phyloP scores from a whole-genome alignment of 2,113 vertebrate genomes.

The Chaetura pelagica region DNA sequence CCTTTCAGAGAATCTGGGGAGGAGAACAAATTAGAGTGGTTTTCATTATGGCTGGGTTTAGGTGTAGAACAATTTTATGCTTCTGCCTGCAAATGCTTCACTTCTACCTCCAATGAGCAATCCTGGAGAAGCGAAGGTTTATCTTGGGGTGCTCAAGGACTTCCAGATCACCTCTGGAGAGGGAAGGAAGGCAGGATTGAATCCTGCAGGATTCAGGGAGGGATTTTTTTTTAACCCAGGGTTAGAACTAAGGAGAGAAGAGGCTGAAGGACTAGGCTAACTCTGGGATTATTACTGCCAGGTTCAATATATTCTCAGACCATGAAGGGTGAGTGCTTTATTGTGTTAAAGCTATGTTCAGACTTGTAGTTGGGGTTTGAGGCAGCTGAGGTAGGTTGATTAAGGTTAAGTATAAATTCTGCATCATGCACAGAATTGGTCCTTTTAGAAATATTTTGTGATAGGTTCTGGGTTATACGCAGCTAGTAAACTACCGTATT shows the following conservation, averaged over 20 bases:
- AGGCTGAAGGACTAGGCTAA: not conserved
- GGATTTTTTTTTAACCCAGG: not conserved
- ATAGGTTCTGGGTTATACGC: not conserved
- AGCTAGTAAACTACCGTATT: not conserved
- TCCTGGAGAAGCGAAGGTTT: not conserved
- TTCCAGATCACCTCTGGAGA: not conserved
- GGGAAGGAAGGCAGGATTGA: not conserved
- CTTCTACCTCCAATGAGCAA: fast-evolving
- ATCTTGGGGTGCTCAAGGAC: not conserved
- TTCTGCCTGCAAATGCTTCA: not conserved
- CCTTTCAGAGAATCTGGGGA: not conserved
- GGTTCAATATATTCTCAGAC: not conserved
- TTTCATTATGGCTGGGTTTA: not conserved
- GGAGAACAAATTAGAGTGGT: not conserved
- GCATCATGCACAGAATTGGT: not conserved
- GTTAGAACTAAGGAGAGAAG: not conserved
- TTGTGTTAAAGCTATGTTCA: not conserved
- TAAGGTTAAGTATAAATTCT: not conserved
- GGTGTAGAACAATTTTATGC: not conserved
- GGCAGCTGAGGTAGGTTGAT: not conserved
- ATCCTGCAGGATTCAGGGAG: not conserved
- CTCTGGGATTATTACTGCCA: not conserved
- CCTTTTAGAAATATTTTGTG: not conserved
- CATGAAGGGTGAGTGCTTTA: not conserved
- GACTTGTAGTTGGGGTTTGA: not conserved